Base-by-base conservation (phyloP, 2,113 vertebrate species). In the Brevimyrus niger region DNA sequence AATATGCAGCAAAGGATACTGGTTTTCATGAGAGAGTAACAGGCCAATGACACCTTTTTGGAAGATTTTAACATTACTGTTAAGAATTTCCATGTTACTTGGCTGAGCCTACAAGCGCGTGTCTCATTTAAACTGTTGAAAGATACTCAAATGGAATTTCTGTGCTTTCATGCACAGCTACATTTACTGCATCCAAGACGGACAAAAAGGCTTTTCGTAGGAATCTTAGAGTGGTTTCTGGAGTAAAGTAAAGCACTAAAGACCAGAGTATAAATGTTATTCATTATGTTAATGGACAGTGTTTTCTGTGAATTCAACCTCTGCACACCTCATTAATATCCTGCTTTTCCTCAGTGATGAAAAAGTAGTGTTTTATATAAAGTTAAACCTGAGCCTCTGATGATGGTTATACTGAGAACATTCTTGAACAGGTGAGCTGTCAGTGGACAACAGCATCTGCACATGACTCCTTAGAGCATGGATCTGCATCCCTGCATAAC, bases 301-400 rank as follows among this genome's bases (percentile, higher is more conserved):
- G 91, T 94, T 95, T 80, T 95, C 94, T 94, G 91, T 94, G 92
- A 44, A 94, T 91, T 93, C 90, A 92, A 93, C 92, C 85, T 90
- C 91, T 93, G 92, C 94, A 94, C 92, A 92, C 93, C 92, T 95
- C 92, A 61, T 94, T 86, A 47, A 88, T 88, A 88, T 90, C 89
- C 88, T 90, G 61, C 44, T 89, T 88, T 91, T 90, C 94, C 93
- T 93, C 93, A 92, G 94, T 94, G 95, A 94, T 94, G 94, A 94
- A 94, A 93, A 92, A 82, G 92, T 94, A 95, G 93, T 93, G 76
- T 93, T 94, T 94, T 95, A 93, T 94, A 94, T 94, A 95, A 93
- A 95, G 94, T 96, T 93, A 92, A 94, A 94, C 93, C 94, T 93
- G 94, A 95, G 94, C 94, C 95, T 94, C 91, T 88, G 35, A 44